Conservation (phyloP, 2,888 invertebrate genomes). For the Diaperis boleti region DNA sequence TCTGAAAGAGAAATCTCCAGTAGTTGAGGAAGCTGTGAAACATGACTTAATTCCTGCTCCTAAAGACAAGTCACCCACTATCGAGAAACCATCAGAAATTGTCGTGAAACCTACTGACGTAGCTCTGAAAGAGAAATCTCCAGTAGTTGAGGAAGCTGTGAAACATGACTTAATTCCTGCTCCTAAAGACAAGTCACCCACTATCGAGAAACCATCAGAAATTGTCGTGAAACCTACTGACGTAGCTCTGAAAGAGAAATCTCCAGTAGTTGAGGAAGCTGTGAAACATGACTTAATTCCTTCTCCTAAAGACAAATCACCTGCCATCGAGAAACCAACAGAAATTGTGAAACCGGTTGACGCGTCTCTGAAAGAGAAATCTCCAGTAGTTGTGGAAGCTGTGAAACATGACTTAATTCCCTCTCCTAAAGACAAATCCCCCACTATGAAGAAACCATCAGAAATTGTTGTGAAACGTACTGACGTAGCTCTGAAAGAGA, state of each 20-base stretch:
- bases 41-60: constrained; percentile 15
- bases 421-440: constrained; percentile 7
- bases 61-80: constrained; percentile 8
- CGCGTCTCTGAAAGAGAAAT: neutral
- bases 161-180: no score
- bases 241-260: no score
- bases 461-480: neutral
- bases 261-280: no score
- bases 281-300: constrained; percentile 8
- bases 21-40: constrained; percentile 8
- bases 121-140: constrained; percentile 6
- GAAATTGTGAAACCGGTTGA: neutral
- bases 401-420: constrained; percentile 1
- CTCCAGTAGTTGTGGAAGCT: neutral
- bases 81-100: constrained; percentile 1
- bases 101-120: neutral
- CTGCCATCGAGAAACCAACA: neutral
- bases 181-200: no score
- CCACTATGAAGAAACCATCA: neutral
- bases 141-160: constrained; percentile 17
- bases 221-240: no score
- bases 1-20: neutral
- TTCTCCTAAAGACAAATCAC: constrained; percentile 19
- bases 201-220: no score
- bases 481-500: neutral